These are phyloP conservation scores for Diorhabda carinulata DNA, from an alignment of 1,140 invertebrate genomes.

Conservation along the genomic window DNA sequence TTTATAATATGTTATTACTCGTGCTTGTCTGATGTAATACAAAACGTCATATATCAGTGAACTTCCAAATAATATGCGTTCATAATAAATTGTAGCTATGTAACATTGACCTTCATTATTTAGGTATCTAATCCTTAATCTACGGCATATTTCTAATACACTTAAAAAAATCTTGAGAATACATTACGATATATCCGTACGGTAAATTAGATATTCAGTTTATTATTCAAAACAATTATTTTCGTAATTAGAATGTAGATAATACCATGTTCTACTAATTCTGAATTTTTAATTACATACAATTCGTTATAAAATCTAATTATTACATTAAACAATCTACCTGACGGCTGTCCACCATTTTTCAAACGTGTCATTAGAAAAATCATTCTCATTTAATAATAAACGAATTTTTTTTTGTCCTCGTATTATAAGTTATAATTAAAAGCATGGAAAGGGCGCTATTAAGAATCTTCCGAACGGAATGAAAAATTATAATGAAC, in stretches of 20 bases:
- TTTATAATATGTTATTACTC: too few relatives aligned
- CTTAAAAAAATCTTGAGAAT: too few relatives aligned
- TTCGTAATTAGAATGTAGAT: neutral
- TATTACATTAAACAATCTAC: neutral
- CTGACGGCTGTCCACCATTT: conserved; percentile 1
- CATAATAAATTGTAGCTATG: too few relatives aligned
- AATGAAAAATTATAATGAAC: neutral
- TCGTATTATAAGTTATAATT: neutral
- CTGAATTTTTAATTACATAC: conserved; percentile 1
- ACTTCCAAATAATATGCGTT: too few relatives aligned
- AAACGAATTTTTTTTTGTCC: conserved; percentile 1
- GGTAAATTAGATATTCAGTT: neutral
- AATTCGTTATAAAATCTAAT: neutral
- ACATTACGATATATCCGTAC: too few relatives aligned
- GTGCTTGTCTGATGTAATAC: too few relatives aligned
- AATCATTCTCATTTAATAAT: neutral
- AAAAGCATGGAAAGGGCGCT: conserved; percentile 4
- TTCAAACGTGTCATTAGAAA: neutral
- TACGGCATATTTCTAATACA: too few relatives aligned
- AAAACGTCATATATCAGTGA: too few relatives aligned
- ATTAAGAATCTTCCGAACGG: neutral
- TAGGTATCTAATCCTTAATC: too few relatives aligned
- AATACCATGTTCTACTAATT: conserved; percentile 1
- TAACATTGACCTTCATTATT: too few relatives aligned
- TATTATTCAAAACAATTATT: neutral